Evolutionary conservation across 2,888 invertebrate species (phyloP), one percentile per base, ranked within the genome.

Genomic region (Azorinus chamasolen): DNA sequence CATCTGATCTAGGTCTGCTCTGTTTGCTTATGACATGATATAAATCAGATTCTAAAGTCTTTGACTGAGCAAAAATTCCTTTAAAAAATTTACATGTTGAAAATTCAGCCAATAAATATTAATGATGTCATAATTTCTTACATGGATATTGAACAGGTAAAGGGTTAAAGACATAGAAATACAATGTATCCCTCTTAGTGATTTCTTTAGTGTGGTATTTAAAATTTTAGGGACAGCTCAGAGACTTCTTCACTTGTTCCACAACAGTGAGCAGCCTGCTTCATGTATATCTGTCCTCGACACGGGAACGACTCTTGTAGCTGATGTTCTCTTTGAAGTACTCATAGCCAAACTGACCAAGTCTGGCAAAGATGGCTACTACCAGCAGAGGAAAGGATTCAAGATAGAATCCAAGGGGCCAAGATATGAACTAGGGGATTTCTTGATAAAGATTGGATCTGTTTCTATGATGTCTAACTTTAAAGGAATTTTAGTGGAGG

Each of bases 211-310:
- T n/a, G n/a, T n/a, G n/a, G n/a, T n/a, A 10, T 10, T 32, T 32
- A 10, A 6, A 32, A 4, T 51, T 53, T 24, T 24, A 81, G 81
- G 62, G 20, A 97, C 96, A 4, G 95, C 95, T 54, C 96, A 96
- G 73, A 95, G 96, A 88, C 96, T 96, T 0, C 96, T 98, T 0
- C 97, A 98, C 93, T 96, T 98, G n/a, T 94, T 99, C 10, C 98
- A 98, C 94, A 97, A 98, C 93, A 98, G 97, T 0, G 98, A 99
- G 91, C 97, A 97, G 90, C 98, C 98, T 0, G 98, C 97, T 0
- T 97, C 98, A 0, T 97, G 97, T 2, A 98, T 98, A 93, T 96
- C 98, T 10, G 95, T 98, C 32, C 94, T 98, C 8, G 98, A 98
- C 85, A 93, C 93, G 0, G 97, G 97, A 0, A 95, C 97, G 37